Percentiles rank a stretch among this genome's conserved stretches.
Conservation (phyloP, 1,140 invertebrate species). For the Rhopalosiphum padi region DNA sequence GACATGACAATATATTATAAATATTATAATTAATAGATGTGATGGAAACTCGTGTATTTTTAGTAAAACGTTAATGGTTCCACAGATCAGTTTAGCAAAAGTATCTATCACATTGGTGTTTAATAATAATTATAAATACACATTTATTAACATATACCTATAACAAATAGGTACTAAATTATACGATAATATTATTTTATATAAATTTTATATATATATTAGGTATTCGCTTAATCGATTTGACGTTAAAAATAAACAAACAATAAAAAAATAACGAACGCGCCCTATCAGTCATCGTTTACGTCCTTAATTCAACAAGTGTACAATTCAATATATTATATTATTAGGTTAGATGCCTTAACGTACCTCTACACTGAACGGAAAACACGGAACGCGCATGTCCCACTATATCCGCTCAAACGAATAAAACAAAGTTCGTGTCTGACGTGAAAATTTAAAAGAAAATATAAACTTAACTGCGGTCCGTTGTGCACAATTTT, state of each 20-base stretch:
- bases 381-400: not conserved
- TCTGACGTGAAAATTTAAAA: not conserved
- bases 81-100: not conserved
- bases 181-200: not conserved
- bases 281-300: slow-evolving; percentile 4
- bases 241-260: not conserved
- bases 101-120: not conserved
- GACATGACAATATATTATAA: not conserved
- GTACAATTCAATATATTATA: not conserved
- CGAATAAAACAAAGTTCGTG: not conserved
- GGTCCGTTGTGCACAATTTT: not conserved
- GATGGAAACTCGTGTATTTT: not conserved
- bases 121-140: not conserved
- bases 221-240: not conserved
- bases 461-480: not conserved
- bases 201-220: not conserved
- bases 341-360: too few relatives aligned
- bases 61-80: not conserved
- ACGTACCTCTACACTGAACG: not conserved
- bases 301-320: not conserved
- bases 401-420: not conserved
- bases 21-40: not conserved
- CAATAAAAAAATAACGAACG: not conserved
- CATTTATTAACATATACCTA: not conserved
- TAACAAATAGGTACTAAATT: not conserved